Conservation (phyloP, 2,888 invertebrate species). For the Zaprionus obscuricornis region DNA sequence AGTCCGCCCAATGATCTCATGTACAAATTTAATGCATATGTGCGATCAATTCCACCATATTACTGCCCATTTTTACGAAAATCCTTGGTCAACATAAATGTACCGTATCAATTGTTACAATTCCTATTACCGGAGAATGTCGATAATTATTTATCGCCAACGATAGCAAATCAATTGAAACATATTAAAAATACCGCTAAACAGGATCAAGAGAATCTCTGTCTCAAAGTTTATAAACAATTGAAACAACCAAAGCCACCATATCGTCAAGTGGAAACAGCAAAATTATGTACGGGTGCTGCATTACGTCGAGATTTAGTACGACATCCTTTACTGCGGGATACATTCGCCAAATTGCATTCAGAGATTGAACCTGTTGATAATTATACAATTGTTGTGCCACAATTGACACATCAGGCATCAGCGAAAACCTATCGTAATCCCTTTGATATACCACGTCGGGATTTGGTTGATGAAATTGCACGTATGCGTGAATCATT, state of each 20-base stretch:
- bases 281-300: constrained; percentile 89
- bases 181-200: constrained; percentile 97
- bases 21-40: constrained; percentile 95
- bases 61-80: constrained; percentile 95
- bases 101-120: constrained; percentile 91
- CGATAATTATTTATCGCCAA: constrained; percentile 96
- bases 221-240: constrained; percentile 85
- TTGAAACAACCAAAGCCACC: constrained; percentile 83
- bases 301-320: constrained; percentile 91
- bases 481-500: constrained; percentile 97
- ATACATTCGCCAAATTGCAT: constrained; percentile 91
- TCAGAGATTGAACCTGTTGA: constrained; percentile 94
- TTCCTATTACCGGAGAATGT: constrained; percentile 95
- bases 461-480: constrained; percentile 95
- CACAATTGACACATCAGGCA: constrained; percentile 85
- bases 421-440: constrained; percentile 91
- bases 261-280: constrained; percentile 88
- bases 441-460: constrained; percentile 97
- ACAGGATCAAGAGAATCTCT: constrained; percentile 94
- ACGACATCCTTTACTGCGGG: constrained; percentile 91
- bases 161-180: constrained; percentile 96
- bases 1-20: constrained; percentile 97
- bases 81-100: constrained; percentile 95
- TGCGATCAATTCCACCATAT: constrained; percentile 98
- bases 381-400: constrained; percentile 91